phyloP scores from a whole-genome alignment of 1,140 invertebrate species.

The Cotesia chilonis region DNA sequence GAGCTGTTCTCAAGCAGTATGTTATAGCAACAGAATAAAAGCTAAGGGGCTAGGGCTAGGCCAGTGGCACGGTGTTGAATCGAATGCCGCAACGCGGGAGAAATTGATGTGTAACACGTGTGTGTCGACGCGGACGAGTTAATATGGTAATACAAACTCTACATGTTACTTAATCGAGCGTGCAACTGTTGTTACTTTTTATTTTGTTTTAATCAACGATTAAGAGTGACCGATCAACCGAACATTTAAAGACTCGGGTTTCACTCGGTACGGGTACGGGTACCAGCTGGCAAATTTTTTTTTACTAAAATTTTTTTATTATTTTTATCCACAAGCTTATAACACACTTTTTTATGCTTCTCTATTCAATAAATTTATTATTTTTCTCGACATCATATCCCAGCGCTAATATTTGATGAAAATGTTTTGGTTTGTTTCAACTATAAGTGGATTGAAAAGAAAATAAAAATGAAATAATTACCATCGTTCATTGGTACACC shows the following conservation, averaged over 20 bases:
- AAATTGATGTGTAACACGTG: not conserved
- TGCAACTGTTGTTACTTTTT: not conserved
- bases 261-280: not conserved
- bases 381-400: too few species aligned
- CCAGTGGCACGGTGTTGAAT: not conserved
- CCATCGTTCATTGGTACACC: not conserved
- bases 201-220: constrained; percentile 3
- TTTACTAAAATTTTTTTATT: not conserved
- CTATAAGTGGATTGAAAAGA: not conserved
- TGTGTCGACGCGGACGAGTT: constrained; percentile 3
- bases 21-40: not conserved
- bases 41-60: too few species aligned
- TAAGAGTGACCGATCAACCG: not conserved
- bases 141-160: not conserved
- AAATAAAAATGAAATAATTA: constrained; percentile 1
- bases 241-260: constrained; percentile 15
- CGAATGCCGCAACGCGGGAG: constrained; percentile 15
- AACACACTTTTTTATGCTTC: too few species aligned
- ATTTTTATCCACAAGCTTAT: too few species aligned
- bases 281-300: constrained; percentile 24
- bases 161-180: not conserved
- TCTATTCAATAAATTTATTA: too few species aligned
- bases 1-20: constrained; percentile 21
- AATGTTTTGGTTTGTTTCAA: not conserved
- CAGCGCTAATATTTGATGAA: not conserved